Evolutionary conservation across 2,113 vertebrate genomes (phyloP), one percentile per base, ranked within the genome.

Genomic region (Quiscalus mexicanus): DNA sequence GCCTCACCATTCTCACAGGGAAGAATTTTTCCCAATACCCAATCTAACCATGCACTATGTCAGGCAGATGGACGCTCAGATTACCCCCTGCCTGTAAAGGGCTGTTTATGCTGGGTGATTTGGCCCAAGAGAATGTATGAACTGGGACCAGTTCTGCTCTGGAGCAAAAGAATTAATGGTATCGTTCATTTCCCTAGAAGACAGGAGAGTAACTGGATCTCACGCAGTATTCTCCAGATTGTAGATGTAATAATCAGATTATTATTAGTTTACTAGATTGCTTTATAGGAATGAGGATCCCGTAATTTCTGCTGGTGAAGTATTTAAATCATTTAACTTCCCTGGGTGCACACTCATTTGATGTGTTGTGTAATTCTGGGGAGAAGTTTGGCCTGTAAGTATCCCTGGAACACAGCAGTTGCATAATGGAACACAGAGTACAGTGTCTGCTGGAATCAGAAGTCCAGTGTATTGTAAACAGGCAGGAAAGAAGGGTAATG

Each of bases 61-160:
- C 13, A 53, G 49, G 55, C 18, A 39, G 31, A 25, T 1, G 1
- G 12, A 20, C 12, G 4, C 24, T 30, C 2, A 0, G 0, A 6
- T 23, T n/a, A 9, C 7, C 17, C 28, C 4, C 21, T 44, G n/a
- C 49, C 12, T 27, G 0, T 8, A 23, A 22, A 31, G 18, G 5
- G 25, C 41, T 50, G 28, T 80, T 80, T 71, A n/a, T 37, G 15
- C 5, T 5, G 25, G 1, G 24, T 33, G 35, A 6, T 8, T 45
- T 65, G 30, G 31, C 45, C 16, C 8, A 5, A 35, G 30, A 18
- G 30, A 30, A 11, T 5, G 0, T 41, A 17, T 33, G 39, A 30
- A 67, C n/a, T 64, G 41, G 8, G 23, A 55, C 35, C 22, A 47
- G 35, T 35, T 78, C 52, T 33, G 24, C 27, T 62, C 42, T 75